Percentiles rank a stretch among this genome's conserved stretches.
phyloP scores from a whole-genome alignment of 2,797 vertebrate species.

The Dendrocincla fuliginosa region DNA sequence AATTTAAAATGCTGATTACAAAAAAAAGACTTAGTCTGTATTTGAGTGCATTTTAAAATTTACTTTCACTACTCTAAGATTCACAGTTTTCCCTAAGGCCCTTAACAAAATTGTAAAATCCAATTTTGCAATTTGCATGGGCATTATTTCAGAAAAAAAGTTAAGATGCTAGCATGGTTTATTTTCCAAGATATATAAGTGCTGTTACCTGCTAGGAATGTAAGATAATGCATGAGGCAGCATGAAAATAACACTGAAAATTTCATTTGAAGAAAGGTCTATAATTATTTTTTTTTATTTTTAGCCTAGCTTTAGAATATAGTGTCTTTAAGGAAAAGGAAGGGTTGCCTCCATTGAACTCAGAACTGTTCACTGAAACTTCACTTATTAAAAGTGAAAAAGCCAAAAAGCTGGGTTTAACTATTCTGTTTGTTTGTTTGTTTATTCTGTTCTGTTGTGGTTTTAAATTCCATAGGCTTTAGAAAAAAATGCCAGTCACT shows the following conservation, averaged over 20 bases:
- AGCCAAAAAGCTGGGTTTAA: rapidly evolving
- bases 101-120: neutral
- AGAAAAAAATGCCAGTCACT: neutral
- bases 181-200: neutral
- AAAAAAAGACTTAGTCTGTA: neutral
- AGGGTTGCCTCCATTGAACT: rapidly evolving
- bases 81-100: neutral
- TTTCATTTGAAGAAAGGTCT: rapidly evolving
- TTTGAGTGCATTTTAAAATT: neutral
- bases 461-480: neutral
- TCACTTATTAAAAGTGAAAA: neutral
- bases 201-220: neutral
- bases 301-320: neutral
- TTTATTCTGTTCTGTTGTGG: neutral
- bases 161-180: neutral
- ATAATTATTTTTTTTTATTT: neutral
- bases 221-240: neutral
- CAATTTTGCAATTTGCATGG: neutral
- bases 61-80: neutral
- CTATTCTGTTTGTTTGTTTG: neutral
- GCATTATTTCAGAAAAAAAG: neutral
- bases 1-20: neutral
- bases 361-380: neutral
- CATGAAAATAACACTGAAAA: neutral
- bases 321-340: rapidly evolving